Base-by-base conservation (phyloP, 2,888 invertebrate genomes). In the Busseola fusca region DNA sequence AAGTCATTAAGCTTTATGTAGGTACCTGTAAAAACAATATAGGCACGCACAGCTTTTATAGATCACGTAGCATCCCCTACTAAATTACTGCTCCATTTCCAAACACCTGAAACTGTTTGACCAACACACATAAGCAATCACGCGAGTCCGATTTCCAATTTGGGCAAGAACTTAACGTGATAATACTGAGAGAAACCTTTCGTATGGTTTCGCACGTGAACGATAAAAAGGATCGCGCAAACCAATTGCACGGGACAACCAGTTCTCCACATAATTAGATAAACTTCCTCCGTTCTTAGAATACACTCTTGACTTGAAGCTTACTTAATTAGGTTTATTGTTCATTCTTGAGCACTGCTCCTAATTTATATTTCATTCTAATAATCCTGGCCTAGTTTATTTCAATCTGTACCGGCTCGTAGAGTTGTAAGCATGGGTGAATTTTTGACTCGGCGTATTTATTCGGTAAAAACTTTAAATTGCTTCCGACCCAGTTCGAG, bases 381-480 rank as follows among this genome's bases (percentile, higher is more conserved):
- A 83, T 84, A 74, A 80, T 75, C 78, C 64, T 65, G 78, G 40
- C 82, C 83, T 80, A 87, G 83, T 84, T 88, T 83, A 86, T 83
- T 87, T 84, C 79, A 86, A 88, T 89, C 84, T 88, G 89, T 87
- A 84, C 86, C 81, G 84, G 88, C 86, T 85, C 82, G 85, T 89
- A 89, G 86, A 90, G 74, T 90, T 81, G 82, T 86, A 89, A 86
- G 87, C 87, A 87, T 88, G 86, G 85, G 85, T 87, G 86, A 87
- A 90, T 92, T 92, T 93, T 93, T 93, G 90, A 93, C 92, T 93
- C 89, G 88, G 89, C 89, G 85, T 93, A 94, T 94, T 94, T 94
- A 94, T 94, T 93, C 88, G 89, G 88, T 88, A 92, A 92, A 94
- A 94, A 95, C 92, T 95, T 95, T 94, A 94, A 94, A 95, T 95